phyloP scores from a whole-genome alignment of 1,140 invertebrate genomes.

The Drosophila littoralis region DNA sequence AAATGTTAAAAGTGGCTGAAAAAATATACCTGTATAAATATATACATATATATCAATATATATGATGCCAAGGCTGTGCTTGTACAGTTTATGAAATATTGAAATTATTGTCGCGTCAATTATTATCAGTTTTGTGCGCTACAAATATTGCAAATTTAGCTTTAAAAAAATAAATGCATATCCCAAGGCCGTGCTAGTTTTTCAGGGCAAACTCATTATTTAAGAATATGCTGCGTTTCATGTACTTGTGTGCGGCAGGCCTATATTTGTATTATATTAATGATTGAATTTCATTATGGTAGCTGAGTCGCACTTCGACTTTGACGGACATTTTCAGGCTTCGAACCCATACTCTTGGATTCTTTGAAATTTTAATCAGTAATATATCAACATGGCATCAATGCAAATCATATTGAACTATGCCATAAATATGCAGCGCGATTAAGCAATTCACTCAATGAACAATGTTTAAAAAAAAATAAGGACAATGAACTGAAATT shows the following conservation, averaged over 20 bases:
- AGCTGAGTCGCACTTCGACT: too few relatives aligned
- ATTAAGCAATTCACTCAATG: slow-evolving; percentile 20
- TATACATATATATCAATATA: neutral
- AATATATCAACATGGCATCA: neutral
- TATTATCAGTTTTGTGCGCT: slow-evolving; percentile 1
- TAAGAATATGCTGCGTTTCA: too few relatives aligned
- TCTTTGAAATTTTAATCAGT: slow-evolving; percentile 3
- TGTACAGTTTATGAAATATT: slow-evolving; percentile 1
- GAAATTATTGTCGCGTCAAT: slow-evolving; percentile 14
- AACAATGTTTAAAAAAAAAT: neutral
- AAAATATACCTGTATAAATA: neutral
- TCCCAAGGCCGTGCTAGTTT: too few relatives aligned
- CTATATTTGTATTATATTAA: neutral
- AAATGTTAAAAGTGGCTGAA: slow-evolving; percentile 25
- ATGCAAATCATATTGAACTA: slow-evolving; percentile 7
- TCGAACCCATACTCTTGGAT: neutral
- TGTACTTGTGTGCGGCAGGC: too few relatives aligned
- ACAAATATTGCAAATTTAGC: neutral
- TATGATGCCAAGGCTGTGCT: neutral
- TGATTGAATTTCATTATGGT: neutral
- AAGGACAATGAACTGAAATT: neutral
- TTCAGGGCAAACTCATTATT: too few relatives aligned
- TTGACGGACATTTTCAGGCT: too few relatives aligned
- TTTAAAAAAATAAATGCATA: neutral
- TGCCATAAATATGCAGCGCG: slow-evolving; percentile 11